These are phyloP conservation scores for Xiphorhynchus elegans DNA, from an alignment of 2,113 vertebrate species.

Conservation along the genomic window DNA sequence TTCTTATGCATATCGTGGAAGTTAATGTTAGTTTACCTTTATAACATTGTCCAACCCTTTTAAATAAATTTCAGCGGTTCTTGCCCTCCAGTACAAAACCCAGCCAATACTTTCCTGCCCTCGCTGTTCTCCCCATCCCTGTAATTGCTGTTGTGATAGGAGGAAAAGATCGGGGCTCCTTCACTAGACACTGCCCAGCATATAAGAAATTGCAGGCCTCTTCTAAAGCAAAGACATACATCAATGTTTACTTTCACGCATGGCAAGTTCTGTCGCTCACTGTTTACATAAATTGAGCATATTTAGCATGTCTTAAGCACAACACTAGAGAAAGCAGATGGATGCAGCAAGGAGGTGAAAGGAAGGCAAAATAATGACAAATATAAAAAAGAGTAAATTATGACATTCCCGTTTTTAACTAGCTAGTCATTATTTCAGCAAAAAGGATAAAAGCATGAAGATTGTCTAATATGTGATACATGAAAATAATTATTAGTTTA, in stretches of 20 bases:
- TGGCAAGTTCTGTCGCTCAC: not conserved
- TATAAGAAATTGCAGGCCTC: not conserved
- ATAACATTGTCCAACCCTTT: accelerated
- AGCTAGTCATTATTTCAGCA: not conserved
- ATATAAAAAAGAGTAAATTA: not conserved
- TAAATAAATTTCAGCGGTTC: not conserved
- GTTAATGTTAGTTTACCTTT: not conserved
- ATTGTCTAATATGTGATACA: not conserved
- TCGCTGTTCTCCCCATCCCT: accelerated
- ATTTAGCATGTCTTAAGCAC: not conserved
- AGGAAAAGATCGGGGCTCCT: not conserved
- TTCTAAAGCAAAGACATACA: not conserved
- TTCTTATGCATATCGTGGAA: accelerated
- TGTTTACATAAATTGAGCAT: not conserved
- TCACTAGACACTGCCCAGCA: accelerated
- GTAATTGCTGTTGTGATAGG: not conserved
- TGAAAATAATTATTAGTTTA: not conserved
- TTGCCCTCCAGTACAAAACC: accelerated
- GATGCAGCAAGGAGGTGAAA: not conserved
- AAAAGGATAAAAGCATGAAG: not conserved
- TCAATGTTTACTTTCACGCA: not conserved
- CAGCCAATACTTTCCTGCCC: not conserved
- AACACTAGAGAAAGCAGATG: not conserved
- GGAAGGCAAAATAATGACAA: not conserved
- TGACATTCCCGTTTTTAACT: not conserved